A percentile compares a stretch with the other conserved stretches of the same genome.
These are phyloP conservation scores for Lates japonicus DNA, from an alignment of 2,797 vertebrate species.

Conservation along the genomic window DNA sequence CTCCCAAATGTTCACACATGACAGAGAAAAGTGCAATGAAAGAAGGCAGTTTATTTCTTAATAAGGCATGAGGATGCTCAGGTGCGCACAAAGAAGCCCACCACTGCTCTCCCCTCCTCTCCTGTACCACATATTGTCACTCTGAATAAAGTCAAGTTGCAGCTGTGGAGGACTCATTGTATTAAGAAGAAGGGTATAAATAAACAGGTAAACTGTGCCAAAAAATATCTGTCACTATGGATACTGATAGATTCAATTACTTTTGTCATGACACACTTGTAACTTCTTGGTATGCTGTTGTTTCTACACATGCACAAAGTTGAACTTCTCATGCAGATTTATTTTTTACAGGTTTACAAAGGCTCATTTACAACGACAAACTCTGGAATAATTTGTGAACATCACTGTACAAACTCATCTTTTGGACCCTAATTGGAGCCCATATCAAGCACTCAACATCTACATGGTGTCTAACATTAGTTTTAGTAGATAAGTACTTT, in stretches of 20 bases:
- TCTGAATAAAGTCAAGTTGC: constrained; percentile 11
- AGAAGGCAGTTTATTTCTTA: neutral
- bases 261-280: too few species aligned
- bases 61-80: constrained; percentile 4
- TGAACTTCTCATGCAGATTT: too few species aligned
- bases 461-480: too few species aligned
- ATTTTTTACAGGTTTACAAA: too few species aligned
- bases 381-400: too few species aligned
- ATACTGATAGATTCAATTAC: neutral
- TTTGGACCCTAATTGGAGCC: too few species aligned
- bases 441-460: too few species aligned
- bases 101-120: neutral
- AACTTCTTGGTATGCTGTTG: neutral
- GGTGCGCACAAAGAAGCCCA: neutral
- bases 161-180: neutral
- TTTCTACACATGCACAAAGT: neutral
- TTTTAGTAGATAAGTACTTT: too few species aligned
- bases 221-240: neutral
- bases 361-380: too few species aligned
- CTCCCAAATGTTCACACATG: neutral
- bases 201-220: neutral
- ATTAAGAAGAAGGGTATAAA: neutral
- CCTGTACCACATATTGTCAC: constrained; percentile 9
- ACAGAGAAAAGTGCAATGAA: neutral
- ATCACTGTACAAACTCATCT: too few species aligned